Evolutionary conservation across 2,888 invertebrate genomes (phyloP), one percentile per base, ranked within the genome.

Genomic region (Dermolepida albohirtum): DNA sequence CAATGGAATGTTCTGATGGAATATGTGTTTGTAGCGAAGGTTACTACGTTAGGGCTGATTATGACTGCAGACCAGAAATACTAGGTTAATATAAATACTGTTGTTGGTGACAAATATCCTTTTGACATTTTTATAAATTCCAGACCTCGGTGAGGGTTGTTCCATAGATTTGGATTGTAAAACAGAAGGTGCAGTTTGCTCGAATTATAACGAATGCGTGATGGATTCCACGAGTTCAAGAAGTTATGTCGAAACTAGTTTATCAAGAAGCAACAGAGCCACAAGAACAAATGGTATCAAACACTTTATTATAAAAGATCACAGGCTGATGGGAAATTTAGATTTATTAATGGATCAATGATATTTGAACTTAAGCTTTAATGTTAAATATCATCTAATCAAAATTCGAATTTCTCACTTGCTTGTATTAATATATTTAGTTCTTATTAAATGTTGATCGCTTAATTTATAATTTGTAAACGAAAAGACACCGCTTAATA

Each of bases 31-130:
- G 68, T 29, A 69, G 65, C n/a, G 52, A 14, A 16, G 68, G 65
- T 7, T 69, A 62, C 16, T 69, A 69, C 22, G 59, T 44, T n/a
- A 69, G 68, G 59, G 68, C 43, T 12, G 52, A 62, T 51, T 69
- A 65, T 40, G 68, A 69, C 44, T 69, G 68, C 29, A 51, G 68
- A 29, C 59, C 65, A 17, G 43, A 51, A 52, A 59, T 29, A 0
- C 34, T n/a, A 63, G 64, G 67, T 68, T 14, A 29, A 11, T 51
- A 11, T n/a, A 22, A 1, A 50, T 8, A 40, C 17, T 40, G 2
- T 55, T 41, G 39, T 16, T 14, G 12, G 16, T 47, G 6, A 10
- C 34, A 34, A 34, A 34, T 34, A 6, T 5, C 6, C 0, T 10
- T 47, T n/a, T 54, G 12, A 22, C 17, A 11, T 8, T n/a, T n/a